Evolutionary conservation across 2,113 vertebrate species (phyloP), one percentile per base, ranked within the genome.

Genomic region (Mormoops blainvillei): DNA sequence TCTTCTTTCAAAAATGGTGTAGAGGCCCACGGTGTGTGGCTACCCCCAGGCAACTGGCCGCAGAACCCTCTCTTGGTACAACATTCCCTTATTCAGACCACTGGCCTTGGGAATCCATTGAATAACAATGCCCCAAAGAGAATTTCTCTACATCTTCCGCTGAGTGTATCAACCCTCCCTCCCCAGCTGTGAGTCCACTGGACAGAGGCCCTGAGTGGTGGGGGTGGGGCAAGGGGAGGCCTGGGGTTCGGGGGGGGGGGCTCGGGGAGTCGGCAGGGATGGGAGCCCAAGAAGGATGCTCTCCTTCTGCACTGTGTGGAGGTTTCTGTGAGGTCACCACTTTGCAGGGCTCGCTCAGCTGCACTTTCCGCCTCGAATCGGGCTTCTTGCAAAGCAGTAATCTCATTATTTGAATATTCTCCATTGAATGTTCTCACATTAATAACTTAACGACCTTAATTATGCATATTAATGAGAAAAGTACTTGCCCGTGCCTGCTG

Each of bases 361-460:
- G 74, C 38, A 31, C 31, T 82, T 24, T 76, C 65, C 20, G 38
- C 58, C 84, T 82, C 48, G 33, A 41, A 71, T 86, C 89, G 54
- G 78, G 33, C 73, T 80, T 54, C 41, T 89, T 77, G 54, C 54
- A 83, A 92, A 77, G 88, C 56, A 83, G 33, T 95, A 96, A 78
- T 88, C 93, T 95, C 86, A 91, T 91, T 83, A 87, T 94, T 94
- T 80, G 96, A 95, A 82, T 73, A 85, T 68, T 73, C 19, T 86
- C 87, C 50, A 61, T 70, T 36, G 24, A 84, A 84, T 85, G 45
- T 94, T 96, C 95, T 95, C 94, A 92, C 87, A 86, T 77, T 93
- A 82, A 80, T 70, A 81, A 92, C 87, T 96, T 95, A 97, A 96
- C 97, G 91, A 50, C 87, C 58, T 96, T 90, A 96, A 95, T 96